Percentiles rank a stretch among this genome's conserved stretches.
Conservation (phyloP, 2,797 vertebrate species). For the Intellagama lesueurii region DNA sequence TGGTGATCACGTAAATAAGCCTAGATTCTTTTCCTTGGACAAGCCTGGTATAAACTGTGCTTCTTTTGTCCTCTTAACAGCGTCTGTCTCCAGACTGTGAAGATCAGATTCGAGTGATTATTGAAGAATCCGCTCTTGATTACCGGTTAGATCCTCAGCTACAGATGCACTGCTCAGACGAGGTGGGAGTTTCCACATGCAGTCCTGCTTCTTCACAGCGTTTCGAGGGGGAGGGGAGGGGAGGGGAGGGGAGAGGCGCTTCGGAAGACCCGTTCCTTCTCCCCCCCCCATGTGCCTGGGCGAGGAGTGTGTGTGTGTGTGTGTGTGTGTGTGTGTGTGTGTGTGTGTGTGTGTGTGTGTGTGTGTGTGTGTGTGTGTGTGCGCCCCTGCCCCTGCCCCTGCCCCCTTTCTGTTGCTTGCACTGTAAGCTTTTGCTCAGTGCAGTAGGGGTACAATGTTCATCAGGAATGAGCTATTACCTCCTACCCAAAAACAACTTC, state of each 20-base stretch:
- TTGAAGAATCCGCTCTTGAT: constrained; percentile 96
- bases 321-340: too few relatives aligned
- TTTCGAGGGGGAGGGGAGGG: neutral
- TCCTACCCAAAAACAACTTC: too few relatives aligned
- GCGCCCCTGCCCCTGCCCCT: too few relatives aligned
- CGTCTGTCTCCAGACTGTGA: constrained; percentile 96
- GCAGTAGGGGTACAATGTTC: too few relatives aligned
- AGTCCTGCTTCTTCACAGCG: neutral
- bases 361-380: too few relatives aligned
- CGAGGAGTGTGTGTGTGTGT: too few relatives aligned
- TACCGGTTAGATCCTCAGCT: constrained; percentile 97
- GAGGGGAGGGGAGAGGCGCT: neutral
- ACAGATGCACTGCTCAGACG: constrained; percentile 93
- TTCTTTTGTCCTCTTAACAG: constrained; percentile 71
- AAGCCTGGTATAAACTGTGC: neutral
- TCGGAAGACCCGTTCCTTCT: too few relatives aligned
- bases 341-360: too few relatives aligned
- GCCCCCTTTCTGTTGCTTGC: too few relatives aligned
- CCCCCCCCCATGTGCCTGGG: neutral
- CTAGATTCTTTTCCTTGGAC: neutral
- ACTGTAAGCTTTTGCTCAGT: too few relatives aligned
- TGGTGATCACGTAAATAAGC: too few relatives aligned
- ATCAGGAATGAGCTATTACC: too few relatives aligned
- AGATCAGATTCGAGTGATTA: constrained; percentile 94
- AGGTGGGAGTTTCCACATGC: constrained; percentile 79